Conservation (phyloP, 2,888 invertebrate species). For the Punctoribates punctum region DNA sequence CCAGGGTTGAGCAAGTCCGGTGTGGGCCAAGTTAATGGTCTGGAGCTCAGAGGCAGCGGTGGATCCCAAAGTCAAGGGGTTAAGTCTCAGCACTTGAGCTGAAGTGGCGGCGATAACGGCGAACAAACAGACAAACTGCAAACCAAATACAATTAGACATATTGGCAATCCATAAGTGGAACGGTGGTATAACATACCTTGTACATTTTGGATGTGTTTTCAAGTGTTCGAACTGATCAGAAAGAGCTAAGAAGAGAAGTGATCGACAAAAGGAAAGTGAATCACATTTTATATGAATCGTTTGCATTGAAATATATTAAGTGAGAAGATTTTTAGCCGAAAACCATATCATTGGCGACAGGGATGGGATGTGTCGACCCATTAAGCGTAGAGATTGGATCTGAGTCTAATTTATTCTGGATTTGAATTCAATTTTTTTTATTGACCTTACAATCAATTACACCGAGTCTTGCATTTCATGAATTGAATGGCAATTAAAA, state of each 20-base stretch:
- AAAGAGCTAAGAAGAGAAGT: not conserved
- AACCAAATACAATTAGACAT: not conserved
- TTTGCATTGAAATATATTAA: constrained; percentile 8
- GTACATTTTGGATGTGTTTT: constrained; percentile 3
- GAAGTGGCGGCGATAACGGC: not conserved
- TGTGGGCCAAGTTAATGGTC: not conserved
- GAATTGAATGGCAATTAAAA: not conserved
- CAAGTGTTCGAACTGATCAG: not conserved
- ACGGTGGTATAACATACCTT: constrained; percentile 8
- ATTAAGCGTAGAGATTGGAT: constrained; percentile 15
- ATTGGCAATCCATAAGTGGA: not conserved
- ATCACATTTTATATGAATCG: constrained; percentile 27
- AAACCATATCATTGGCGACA: too few relatives aligned
- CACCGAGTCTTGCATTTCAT: not conserved
- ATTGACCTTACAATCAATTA: not conserved
- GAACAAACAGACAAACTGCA: constrained; percentile 15
- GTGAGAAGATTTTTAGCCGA: not conserved
- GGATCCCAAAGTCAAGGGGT: not conserved
- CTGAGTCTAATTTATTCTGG: not conserved
- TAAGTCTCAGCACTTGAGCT: not conserved
- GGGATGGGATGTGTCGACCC: constrained; percentile 29
- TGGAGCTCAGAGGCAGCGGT: not conserved
- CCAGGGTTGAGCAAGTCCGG: too few relatives aligned
- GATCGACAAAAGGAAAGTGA: not conserved
- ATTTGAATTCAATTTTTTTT: not conserved